Evolutionary conservation across 2,888 invertebrate species (phyloP), one percentile per base, ranked within the genome.

Genomic region (Hirtodrosophila cameraria): DNA sequence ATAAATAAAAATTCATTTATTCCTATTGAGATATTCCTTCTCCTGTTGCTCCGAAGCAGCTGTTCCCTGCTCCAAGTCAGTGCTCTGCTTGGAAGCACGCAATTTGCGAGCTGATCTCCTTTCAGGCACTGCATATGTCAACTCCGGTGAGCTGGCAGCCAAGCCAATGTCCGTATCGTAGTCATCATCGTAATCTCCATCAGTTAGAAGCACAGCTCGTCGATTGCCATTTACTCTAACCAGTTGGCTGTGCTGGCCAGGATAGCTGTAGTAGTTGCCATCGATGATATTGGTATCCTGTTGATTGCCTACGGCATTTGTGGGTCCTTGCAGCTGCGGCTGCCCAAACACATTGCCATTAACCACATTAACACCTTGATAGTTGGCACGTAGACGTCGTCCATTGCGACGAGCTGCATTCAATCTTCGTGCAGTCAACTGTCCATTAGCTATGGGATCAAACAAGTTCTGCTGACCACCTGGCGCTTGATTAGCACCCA

Each of bases 201-300:
- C 83, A 3, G 55, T 39, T 1, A 87, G 15, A 0, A 71, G 2
- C 3, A 75, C 55, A 1, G 49, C 57, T 1, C 69, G 63, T 23
- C 46, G 67, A 28, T 59, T 86, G 16, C 68, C 79, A 25, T 65
- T 71, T 0, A 79, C 36, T 1, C 63, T 23, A 0, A 60, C 48
- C 7, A 81, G 45, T 3, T 43, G 36, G 4, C 35, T 35, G 0
- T 55, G 53, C 25, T 49, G 27, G 0, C 53, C 60, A 0, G 75
- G 62, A 41, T 58, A 30, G 9, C 73, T 70, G 16, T 68, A 80
- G 60, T 77, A 86, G 45, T 70, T 81, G 18, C 84, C 84, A 18
- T 84, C 76, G 6, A 85, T 75, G 6, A 85, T 73, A n/a, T 85
- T 85, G 1, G 71, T 82, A 11, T 78, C 87, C 68, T 85, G 84